Evolutionary conservation across 2,888 invertebrate genomes (phyloP).

Genomic region (Microplitis deprimator): DNA sequence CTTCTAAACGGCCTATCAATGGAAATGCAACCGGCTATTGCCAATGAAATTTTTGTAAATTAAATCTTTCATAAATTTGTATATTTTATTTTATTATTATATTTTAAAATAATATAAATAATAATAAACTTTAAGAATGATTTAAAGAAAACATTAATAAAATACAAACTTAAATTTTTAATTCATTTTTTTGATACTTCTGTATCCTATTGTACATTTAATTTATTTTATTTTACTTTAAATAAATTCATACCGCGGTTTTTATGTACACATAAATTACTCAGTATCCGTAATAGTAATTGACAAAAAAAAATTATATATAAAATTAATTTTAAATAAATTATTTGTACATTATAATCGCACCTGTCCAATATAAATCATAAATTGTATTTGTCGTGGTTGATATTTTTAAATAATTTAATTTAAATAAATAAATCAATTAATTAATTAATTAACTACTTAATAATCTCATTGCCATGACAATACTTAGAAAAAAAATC

Average conservation of each 20-base stretch:
- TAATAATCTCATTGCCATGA: background rate
- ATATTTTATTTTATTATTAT: constrained; percentile 5
- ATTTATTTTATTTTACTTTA: background rate
- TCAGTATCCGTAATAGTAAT: background rate
- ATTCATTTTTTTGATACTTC: constrained; percentile 25
- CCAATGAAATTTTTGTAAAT: constrained; percentile 13
- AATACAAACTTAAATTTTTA: constrained; percentile 34
- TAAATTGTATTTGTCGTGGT: background rate
- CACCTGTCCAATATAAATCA: background rate
- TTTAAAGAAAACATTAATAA: constrained; percentile 24
- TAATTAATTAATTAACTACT: background rate
- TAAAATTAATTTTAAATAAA: background rate
- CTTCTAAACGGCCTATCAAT: constrained; percentile 62
- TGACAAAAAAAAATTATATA: constrained; percentile 1
- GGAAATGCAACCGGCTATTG: constrained; percentile 65
- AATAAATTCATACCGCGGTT: background rate
- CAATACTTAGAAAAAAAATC: constrained; percentile 2
- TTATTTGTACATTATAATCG: background rate
- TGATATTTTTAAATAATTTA: constrained; percentile 1
- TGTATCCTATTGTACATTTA: constrained; percentile 8
- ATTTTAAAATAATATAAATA: background rate
- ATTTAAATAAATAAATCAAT: background rate
- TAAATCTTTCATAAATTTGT: background rate
- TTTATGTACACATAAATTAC: background rate
- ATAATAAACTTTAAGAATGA: background rate